Evolutionary conservation across 2,797 vertebrate genomes (phyloP), one percentile per base, ranked within the genome.

Genomic region (Perodicticus potto): DNA sequence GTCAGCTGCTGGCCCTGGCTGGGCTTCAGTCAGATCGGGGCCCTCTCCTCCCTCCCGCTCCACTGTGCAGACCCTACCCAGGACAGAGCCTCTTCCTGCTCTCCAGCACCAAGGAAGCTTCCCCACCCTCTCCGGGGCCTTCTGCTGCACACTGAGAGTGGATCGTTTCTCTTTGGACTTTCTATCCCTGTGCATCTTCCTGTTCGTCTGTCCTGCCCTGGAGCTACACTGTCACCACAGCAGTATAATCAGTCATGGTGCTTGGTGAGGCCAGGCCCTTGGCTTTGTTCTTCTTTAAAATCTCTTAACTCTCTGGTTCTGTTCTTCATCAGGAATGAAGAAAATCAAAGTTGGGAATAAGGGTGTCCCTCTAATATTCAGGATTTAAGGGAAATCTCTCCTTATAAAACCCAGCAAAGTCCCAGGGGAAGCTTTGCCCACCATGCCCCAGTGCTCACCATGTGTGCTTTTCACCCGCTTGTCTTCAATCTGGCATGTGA

Each of bases 401-500:
- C 61, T 65, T 40, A 27, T 16, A 22, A 63, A 70, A 86, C 32
- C 19, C 40, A 45, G 19, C 19, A 6, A 25, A 67, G 19, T 29
- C 34, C 5, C 25, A 32, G 37, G 57, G 57, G 37, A 82, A 82
- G 57, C 37, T 43, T 43, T 43, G 37, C 37, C 37, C 37, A 4
- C 9, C 37, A 4, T 7, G 37, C 80, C 69, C 10, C 29, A 32
- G 1, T 2, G 2, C 45, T 27, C 12, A 0, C 2, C 23, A 5
- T 1, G 2, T 8, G 11, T 69, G 65, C 11, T 61, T 25, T 32
- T 37, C 43, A 0, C 25, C 25, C 10, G 3, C 37, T 4, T 7
- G 55, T 6, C 40, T 37, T 16, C 13, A 19, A 3, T 11, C 14
- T 81, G 55, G 53, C 72, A 0, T 25, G 0, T 1, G 23, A 20